Conservation (phyloP, 53 echinoderm and acorn worm species). For the Apostichopus leukothele region DNA sequence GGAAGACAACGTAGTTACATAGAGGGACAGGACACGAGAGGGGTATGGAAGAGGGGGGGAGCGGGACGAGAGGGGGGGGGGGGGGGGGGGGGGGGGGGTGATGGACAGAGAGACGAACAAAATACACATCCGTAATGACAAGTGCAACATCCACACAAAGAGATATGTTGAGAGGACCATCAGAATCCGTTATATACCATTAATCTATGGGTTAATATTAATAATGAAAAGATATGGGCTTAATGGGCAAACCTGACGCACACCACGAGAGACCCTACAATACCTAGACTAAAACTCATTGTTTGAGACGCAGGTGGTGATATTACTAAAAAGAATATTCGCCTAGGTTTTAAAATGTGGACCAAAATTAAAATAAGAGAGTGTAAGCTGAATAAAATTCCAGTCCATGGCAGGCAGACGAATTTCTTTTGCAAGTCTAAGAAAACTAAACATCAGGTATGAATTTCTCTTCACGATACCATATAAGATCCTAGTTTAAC, state of each 20-base stretch:
- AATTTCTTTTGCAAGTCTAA: background rate
- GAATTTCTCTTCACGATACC: background rate
- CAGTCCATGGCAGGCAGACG: background rate
- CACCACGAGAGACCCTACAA: background rate
- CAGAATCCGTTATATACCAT: background rate
- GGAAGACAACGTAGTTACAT: too few relatives aligned
- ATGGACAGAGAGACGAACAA: too few relatives aligned
- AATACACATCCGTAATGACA: background rate
- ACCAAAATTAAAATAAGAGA: too few relatives aligned
- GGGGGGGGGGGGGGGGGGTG: too few relatives aligned
- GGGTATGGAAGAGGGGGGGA: too few relatives aligned
- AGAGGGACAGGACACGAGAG: too few relatives aligned
- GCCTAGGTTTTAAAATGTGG: too few relatives aligned
- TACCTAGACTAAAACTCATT: background rate
- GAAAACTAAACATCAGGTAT: background rate
- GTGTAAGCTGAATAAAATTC: background rate
- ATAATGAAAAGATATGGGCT: background rate
- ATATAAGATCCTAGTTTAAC: background rate
- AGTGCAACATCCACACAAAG: background rate
- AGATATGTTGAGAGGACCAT: background rate
- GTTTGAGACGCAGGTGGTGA: too few relatives aligned
- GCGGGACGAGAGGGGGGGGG: too few relatives aligned
- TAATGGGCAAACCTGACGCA: background rate
- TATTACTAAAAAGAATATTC: too few relatives aligned
- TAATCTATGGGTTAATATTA: background rate